These are phyloP conservation scores for Noctilio leporinus DNA, from an alignment of 2,113 vertebrate genomes.

Conservation along the genomic window DNA sequence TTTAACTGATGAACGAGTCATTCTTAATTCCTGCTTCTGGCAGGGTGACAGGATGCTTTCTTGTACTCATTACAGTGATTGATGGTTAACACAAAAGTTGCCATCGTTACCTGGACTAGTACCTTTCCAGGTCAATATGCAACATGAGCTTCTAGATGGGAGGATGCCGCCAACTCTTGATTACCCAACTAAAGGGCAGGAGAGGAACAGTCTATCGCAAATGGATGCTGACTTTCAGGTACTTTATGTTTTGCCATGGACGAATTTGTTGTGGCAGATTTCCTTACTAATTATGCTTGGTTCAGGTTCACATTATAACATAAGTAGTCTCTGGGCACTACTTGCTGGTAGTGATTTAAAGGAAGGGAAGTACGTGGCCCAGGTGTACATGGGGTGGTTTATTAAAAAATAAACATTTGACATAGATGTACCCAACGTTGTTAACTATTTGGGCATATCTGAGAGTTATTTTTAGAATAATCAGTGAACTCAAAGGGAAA, in stretches of 20 bases:
- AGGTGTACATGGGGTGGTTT: neutral
- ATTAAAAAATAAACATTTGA: neutral
- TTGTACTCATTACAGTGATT: conserved; percentile 51
- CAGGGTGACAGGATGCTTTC: neutral
- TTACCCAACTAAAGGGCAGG: neutral
- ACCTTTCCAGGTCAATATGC: conserved; percentile 1
- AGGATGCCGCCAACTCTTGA: neutral
- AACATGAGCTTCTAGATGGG: neutral
- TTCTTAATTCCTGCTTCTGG: neutral
- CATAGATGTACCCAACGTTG: neutral
- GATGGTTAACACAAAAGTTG: conserved; percentile 14
- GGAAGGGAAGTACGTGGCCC: neutral
- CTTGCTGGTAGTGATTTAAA: neutral
- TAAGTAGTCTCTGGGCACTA: neutral
- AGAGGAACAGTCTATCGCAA: neutral
- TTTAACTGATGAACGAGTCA: neutral
- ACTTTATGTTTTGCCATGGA: neutral
- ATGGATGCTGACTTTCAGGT: neutral
- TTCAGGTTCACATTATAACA: neutral
- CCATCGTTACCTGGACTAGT: neutral
- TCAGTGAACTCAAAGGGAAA: neutral
- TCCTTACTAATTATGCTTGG: neutral
- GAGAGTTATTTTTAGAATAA: neutral
- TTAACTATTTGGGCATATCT: neutral
- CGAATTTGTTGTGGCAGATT: neutral